Evolutionary conservation across 2,113 vertebrate genomes (phyloP), one percentile per base, ranked within the genome.

Genomic region (Lycaon pictus): DNA sequence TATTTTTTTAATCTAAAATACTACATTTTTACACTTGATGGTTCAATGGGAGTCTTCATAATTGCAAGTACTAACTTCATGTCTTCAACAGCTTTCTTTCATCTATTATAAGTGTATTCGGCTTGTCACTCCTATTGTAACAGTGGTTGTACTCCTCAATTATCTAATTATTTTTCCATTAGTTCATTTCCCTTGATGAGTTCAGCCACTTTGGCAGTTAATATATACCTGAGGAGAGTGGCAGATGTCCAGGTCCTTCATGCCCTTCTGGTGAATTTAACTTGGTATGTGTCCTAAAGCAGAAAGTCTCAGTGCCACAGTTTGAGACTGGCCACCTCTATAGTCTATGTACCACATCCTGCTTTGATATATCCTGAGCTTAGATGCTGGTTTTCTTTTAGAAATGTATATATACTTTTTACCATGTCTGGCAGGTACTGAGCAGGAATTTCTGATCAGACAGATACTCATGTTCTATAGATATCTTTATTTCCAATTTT

Each of bases 131-230:
- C 53, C 96, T 35, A 32, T 62, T 82, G 43, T 87, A 90, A 65
- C 7, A 76, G 51, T 13, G 2, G 13, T n/a, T 81, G 12, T n/a
- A 53, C 19, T 89, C 19, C 63, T 85, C 53, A 88, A 16, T 71
- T 85, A 63, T 88, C 58, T 69, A 97, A 93, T 76, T 93, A 76
- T 76, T 67, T 94, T 74, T 53, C 32, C 56, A 76, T 81, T 88
- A 93, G 53, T 71, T 53, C 15, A 65, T 43, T 90, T 87, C 2
- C 7, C 23, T 81, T 79, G 23, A 93, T 93, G 77, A 76, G 43
- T 74, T 51, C 51, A 89, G 71, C 15, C 29, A 53, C 29, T 43
- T 67, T 63, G 62, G 17, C 71, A 76, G 25, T 58, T 77, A 32
- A 79, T 29, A 58, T 35, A 37, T 29, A 76, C 43, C 32, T 90